Evolutionary conservation across 1,140 invertebrate genomes (phyloP).

Genomic region (Caenorhabditis remanei): DNA sequence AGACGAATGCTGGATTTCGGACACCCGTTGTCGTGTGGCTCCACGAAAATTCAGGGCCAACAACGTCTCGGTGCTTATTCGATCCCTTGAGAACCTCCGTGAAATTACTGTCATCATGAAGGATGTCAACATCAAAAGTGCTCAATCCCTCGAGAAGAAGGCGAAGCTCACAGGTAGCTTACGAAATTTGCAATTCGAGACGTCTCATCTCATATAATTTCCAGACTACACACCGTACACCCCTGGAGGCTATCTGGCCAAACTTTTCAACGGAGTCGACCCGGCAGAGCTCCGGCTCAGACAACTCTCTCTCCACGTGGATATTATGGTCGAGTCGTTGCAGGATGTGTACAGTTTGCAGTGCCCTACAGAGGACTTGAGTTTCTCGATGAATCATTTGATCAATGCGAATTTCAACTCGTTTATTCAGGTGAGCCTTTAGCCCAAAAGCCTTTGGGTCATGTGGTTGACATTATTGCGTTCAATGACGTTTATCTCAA

Average conservation of each 20-base stretch:
- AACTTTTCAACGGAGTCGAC: constrained; percentile 59
- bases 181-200: too few species aligned
- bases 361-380: constrained; percentile 63
- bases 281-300: constrained; percentile 55
- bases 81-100: not conserved
- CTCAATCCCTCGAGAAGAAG: not conserved
- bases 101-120: constrained; percentile 58
- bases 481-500: too few species aligned
- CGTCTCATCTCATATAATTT: too few species aligned
- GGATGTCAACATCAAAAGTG: constrained; percentile 31
- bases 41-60: constrained; percentile 24
- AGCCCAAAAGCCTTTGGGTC: too few species aligned
- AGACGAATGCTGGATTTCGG: constrained; percentile 36
- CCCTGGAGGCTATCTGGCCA: constrained; percentile 66
- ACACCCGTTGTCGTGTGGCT: constrained; percentile 8
- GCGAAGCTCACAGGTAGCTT: not conserved
- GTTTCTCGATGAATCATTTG: constrained; percentile 63
- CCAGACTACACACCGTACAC: constrained; percentile 64
- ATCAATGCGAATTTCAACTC: constrained; percentile 64
- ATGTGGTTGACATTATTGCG: too few species aligned
- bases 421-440: constrained; percentile 62
- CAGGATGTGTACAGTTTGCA: constrained; percentile 58
- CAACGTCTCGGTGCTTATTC: not conserved
- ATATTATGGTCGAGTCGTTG: constrained; percentile 66
- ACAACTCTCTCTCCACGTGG: constrained; percentile 66